These are phyloP conservation scores for Aphyosemion australe DNA, from an alignment of 2,113 vertebrate species.

Conservation along the genomic window DNA sequence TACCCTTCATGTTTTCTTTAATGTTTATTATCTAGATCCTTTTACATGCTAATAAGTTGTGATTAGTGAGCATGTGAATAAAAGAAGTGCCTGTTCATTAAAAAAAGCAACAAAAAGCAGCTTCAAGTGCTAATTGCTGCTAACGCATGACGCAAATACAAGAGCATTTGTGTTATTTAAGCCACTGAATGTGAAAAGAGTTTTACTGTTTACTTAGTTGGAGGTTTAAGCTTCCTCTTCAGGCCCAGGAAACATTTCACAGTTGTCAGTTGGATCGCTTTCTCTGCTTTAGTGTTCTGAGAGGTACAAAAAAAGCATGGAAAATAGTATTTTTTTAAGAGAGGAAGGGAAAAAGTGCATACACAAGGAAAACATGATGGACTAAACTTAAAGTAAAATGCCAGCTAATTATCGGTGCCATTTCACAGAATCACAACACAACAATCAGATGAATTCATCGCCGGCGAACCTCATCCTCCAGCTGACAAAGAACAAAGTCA, in stretches of 20 bases:
- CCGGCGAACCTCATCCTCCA: conserved; percentile 11
- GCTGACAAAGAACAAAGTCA: conserved; percentile 47
- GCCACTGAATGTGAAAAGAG: not conserved
- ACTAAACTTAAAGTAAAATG: conserved; percentile 2
- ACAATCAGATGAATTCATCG: conserved; percentile 34
- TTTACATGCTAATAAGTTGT: too few species aligned
- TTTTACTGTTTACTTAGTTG: conserved; percentile 65
- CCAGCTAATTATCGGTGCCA: conserved; percentile 4
- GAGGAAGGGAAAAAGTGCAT: not conserved
- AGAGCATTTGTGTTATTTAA: too few species aligned
- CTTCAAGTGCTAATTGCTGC: too few species aligned
- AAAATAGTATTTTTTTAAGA: not conserved
- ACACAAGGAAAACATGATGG: not conserved
- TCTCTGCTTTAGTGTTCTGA: conserved; percentile 90
- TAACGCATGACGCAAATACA: too few species aligned
- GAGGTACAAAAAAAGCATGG: conserved; percentile 4
- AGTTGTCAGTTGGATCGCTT: conserved; percentile 80
- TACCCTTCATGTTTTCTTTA: too few species aligned
- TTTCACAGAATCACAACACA: conserved; percentile 5
- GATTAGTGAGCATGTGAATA: too few species aligned
- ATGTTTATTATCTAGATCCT: too few species aligned
- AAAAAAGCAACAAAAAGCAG: too few species aligned
- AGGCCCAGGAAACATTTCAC: conserved; percentile 92
- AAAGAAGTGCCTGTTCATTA: too few species aligned
- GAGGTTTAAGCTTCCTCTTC: conserved; percentile 91